Percentiles rank a stretch among this genome's conserved stretches.
These are phyloP conservation scores for Mystacides longicornis DNA, from an alignment of 2,888 invertebrate genomes.

Conservation along the genomic window DNA sequence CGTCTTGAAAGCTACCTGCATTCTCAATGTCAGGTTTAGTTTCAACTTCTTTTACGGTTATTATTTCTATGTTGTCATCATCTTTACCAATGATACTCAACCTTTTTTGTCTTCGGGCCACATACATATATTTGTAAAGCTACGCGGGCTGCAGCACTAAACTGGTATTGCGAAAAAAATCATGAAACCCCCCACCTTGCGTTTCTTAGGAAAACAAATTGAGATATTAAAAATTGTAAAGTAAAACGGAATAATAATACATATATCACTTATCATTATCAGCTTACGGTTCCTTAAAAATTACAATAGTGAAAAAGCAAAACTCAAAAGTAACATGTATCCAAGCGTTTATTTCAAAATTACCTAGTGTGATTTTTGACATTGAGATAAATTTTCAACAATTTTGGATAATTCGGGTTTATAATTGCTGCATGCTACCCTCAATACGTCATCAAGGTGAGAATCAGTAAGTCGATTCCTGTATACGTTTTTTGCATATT, in stretches of 20 bases:
- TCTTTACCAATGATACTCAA: too few relatives aligned
- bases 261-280: background rate
- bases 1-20: too few relatives aligned
- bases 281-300: background rate
- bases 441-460: conserved; percentile 1
- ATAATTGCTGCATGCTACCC: background rate
- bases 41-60: too few relatives aligned
- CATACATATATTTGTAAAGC: too few relatives aligned
- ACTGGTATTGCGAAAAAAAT: too few relatives aligned
- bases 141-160: too few relatives aligned
- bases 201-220: background rate
- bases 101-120: too few relatives aligned
- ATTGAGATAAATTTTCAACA: background rate
- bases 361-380: conserved; percentile 2
- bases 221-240: background rate
- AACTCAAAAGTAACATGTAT: background rate
- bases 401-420: background rate
- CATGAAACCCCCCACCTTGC: background rate
- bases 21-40: too few relatives aligned
- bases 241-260: background rate
- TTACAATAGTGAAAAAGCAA: background rate
- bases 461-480: background rate
- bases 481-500: background rate
- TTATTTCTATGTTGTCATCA: too few relatives aligned
- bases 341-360: background rate